These are phyloP conservation scores for Dendrolimus punctatus DNA, from an alignment of 1,140 invertebrate genomes.

Conservation along the genomic window DNA sequence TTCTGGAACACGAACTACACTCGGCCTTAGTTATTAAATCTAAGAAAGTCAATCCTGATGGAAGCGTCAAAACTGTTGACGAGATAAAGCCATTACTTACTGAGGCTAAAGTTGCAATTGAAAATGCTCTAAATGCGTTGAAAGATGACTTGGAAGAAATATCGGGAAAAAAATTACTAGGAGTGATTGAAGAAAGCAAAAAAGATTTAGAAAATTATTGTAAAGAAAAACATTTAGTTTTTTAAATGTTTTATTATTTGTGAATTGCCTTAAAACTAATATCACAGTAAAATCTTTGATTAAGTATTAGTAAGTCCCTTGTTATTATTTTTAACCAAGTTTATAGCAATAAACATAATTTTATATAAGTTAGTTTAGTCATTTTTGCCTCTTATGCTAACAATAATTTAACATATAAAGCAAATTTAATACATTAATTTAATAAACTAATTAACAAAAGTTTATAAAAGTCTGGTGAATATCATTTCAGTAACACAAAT, in stretches of 20 bases:
- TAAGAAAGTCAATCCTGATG: conserved; percentile 53
- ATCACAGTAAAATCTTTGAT: conserved; percentile 34
- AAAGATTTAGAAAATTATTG: conserved; percentile 49
- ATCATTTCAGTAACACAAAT: too few relatives aligned
- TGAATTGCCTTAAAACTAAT: conserved; percentile 17
- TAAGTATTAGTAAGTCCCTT: conserved; percentile 13
- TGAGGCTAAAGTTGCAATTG: conserved; percentile 46
- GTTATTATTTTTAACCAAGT: not conserved
- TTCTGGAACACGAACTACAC: conserved; percentile 79
- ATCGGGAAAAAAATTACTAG: conserved; percentile 50
- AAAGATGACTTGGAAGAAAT: conserved; percentile 62
- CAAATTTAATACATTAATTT: too few relatives aligned
- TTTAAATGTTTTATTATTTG: conserved; percentile 27
- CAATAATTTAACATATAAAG: too few relatives aligned
- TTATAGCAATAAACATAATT: too few relatives aligned
- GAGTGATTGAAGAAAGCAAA: conserved; percentile 52
- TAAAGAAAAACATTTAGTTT: conserved; percentile 40
- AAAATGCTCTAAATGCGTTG: conserved; percentile 37
- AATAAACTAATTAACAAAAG: too few relatives aligned
- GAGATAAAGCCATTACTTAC: conserved; percentile 38
- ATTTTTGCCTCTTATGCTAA: too few relatives aligned
- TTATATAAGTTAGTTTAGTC: too few relatives aligned
- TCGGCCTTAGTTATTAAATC: conserved; percentile 73
- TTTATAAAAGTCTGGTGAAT: too few relatives aligned
- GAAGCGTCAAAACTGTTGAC: conserved; percentile 24